Base-by-base conservation (phyloP, 2,888 invertebrate genomes). In the Hipparchia sbordonii region DNA sequence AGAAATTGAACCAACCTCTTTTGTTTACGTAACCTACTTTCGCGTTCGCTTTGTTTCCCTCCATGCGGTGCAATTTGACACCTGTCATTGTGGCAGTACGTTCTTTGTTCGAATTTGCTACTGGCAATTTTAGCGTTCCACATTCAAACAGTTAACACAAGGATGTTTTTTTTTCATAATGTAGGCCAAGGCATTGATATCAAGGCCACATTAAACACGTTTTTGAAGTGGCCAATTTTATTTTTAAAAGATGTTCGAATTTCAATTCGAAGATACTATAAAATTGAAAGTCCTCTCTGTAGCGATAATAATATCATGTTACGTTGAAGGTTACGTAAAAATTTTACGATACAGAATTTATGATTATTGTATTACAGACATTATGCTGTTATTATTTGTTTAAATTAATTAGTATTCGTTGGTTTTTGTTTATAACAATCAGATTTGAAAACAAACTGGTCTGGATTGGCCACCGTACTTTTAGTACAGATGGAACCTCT, bases 21-120 rank as follows among this genome's bases (percentile, higher is more conserved):
- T 80, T 78, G 79, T 79, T 79, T 77, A 67, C 59, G 81, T 80
- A 84, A 85, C 88, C 88, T 79, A 90, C 90, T 89, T 89, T 87
- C 87, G 57, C 74, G 74, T 76, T 76, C 77, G 74, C 83, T 85
- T 87, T 87, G 86, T 90, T 87, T 87, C 84, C 86, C 85, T 84
- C 84, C 81, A 79, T 78, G 77, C 76, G 72, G 77, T 82, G 81
- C 77, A 83, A 83, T 83, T 80, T 84, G 82, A 81, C 84, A 78
- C 77, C 80, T 83, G 76, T 71, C 76, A 87, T 74, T 80, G 79
- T 86, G 85, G 84, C 84, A 84, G 79, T 77, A 77, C 71, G 56
- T 67, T 67, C 77, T 76, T 77, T 77, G 78, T 79, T 78, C 46
- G 59, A 75, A 75, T 77, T 78, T 67, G 76, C 74, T 61, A 75